Evolutionary conservation across 2,113 vertebrate genomes (phyloP), one percentile per base, ranked within the genome.

Genomic region (Carassius auratus): DNA sequence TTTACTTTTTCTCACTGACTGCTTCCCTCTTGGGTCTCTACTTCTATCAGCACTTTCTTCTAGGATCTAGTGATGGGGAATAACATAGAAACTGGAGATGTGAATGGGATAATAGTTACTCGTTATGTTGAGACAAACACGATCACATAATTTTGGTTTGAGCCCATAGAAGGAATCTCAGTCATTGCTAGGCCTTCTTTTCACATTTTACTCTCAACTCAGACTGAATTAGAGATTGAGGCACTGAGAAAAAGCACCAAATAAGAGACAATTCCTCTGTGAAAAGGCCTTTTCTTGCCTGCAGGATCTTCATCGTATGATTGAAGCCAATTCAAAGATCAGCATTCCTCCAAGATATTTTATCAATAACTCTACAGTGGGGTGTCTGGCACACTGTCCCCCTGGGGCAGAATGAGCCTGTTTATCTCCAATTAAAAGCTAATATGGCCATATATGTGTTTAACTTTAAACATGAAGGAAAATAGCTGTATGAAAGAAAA

Each of bases 41-140:
- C 69, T 87, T 87, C 66, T 80, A 66, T 30, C 73, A 23, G 15
- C 10, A 1, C 23, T 76, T 59, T 88, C 84, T 57, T 64, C 84
- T 57, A 71, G 84, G 66, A 55, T 81, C 66, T 83, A 89, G 88
- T 92, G 91, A 93, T 92, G 91, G 92, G 90, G 86, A 90, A 84
- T 86, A 76, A 88, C 88, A 82, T 86, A 93, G 90, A 90, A 90
- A 92, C 75, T 83, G 74, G 86, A 89, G 88, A 89, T 69, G 91
- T 86, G 88, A 89, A 90, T 92, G 88, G 42, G 84, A 84, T 91
- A 91, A 91, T 89, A 50, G 48, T 50, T 12, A 61, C 68, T 57
- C 85, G 83, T 86, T 87, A 83, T 92, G 91, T 90, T 88, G 48
- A 50, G 48, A 13, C 48, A 50, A 50, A 13, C 48, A 10, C 48